Conservation (phyloP, 2,797 vertebrate genomes). For the Smutsia temminckii region DNA sequence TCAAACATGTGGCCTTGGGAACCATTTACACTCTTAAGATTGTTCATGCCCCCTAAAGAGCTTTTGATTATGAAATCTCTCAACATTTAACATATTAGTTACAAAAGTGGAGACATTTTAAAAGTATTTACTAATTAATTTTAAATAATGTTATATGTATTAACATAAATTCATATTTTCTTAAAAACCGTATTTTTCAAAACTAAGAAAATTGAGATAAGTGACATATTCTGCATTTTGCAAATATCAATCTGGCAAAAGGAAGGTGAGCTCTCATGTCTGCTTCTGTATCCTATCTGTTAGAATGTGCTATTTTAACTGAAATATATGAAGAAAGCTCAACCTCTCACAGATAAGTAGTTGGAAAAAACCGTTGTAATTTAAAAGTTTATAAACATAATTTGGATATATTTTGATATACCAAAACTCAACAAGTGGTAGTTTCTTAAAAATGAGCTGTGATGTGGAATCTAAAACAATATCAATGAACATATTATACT, state of each 20-base stretch:
- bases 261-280: neutral
- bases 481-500: neutral
- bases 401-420: neutral
- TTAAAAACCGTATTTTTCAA: slow-evolving; percentile 6
- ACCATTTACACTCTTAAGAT: neutral
- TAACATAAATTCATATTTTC: neutral
- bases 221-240: neutral
- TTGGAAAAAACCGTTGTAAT: neutral
- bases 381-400: neutral
- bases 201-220: neutral
- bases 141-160: neutral
- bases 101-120: neutral
- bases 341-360: neutral
- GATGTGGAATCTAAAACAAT: neutral
- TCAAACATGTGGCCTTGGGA: neutral
- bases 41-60: neutral
- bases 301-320: neutral
- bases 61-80: slow-evolving; percentile 15
- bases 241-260: neutral
- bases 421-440: neutral
- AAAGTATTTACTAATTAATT: neutral
- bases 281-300: neutral
- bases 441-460: neutral
- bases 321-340: neutral
- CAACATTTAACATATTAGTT: slow-evolving; percentile 21